A percentile compares a stretch with the other conserved stretches of the same genome.
phyloP scores from a whole-genome alignment of 2,888 invertebrate species.

The Archips xylosteana region DNA sequence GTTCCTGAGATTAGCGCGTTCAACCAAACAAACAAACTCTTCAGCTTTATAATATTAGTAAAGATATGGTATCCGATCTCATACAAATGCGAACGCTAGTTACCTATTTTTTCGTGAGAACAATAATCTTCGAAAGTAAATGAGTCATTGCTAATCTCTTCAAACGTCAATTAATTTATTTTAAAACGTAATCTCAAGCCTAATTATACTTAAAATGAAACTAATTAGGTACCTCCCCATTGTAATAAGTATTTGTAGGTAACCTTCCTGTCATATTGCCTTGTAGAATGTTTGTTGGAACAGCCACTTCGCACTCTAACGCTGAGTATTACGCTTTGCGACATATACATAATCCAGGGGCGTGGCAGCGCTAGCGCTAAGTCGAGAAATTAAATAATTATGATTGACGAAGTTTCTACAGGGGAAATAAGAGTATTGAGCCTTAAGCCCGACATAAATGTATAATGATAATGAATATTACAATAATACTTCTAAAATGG shows the following conservation, averaged over 20 bases:
- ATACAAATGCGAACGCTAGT: too few relatives aligned
- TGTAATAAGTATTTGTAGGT: not conserved
- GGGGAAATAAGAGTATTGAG: too few relatives aligned
- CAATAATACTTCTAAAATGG: too few relatives aligned
- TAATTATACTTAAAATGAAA: not conserved
- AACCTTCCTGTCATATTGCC: constrained; percentile 24
- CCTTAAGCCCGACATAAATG: too few relatives aligned
- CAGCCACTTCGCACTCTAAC: constrained; percentile 25
- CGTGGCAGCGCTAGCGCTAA: not conserved
- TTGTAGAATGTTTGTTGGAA: constrained; percentile 24
- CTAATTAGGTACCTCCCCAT: constrained; percentile 8
- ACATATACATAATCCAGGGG: not conserved
- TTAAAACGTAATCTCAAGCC: not conserved
- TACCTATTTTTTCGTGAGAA: too few relatives aligned
- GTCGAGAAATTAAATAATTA: not conserved
- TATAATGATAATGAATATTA: too few relatives aligned
- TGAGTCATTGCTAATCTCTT: not conserved
- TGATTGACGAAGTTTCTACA: too few relatives aligned
- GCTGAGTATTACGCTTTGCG: constrained; percentile 33
- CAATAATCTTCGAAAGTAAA: not conserved
- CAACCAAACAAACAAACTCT: too few relatives aligned
- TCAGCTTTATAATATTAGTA: too few relatives aligned
- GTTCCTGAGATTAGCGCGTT: too few relatives aligned
- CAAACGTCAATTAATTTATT: not conserved
- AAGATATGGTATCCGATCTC: too few relatives aligned